Conservation (phyloP, 1,140 invertebrate species). For the Megalonaias nervosa region DNA sequence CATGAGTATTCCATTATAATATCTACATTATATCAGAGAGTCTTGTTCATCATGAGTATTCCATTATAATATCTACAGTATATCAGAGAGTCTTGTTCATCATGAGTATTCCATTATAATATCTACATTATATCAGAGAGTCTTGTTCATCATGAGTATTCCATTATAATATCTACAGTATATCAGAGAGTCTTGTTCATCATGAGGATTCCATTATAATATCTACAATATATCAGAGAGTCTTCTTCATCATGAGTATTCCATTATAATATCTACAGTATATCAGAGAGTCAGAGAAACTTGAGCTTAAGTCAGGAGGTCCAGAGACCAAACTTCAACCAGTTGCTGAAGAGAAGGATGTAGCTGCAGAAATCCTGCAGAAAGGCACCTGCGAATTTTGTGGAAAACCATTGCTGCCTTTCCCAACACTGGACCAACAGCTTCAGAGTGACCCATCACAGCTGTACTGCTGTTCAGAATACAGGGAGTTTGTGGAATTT, state of each 20-base stretch:
- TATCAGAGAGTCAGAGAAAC: conserved; percentile 60
- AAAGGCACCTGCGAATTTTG: conserved; percentile 69
- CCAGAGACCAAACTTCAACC: conserved; percentile 22
- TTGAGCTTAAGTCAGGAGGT: conserved; percentile 39
- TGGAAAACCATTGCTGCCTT: conserved; percentile 59
- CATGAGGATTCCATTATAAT: no score
- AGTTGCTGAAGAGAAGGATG: conserved; percentile 32
- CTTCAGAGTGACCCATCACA: conserved; percentile 55
- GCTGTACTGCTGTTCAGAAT: conserved; percentile 69
- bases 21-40: no score
- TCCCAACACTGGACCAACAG: conserved; percentile 65
- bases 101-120: no score
- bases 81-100: no score
- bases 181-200: no score
- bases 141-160: no score
- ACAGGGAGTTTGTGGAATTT: conserved; percentile 67
- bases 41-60: no score
- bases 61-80: no score
- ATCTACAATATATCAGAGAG: no score
- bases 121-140: no score
- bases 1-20: no score
- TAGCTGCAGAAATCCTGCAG: conserved; percentile 53
- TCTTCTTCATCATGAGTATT: neutral
- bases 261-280: conserved; percentile 43
- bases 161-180: no score